Evolutionary conservation across 2,113 vertebrate species (phyloP), one percentile per base, ranked within the genome.

Genomic region (Uria lomvia): DNA sequence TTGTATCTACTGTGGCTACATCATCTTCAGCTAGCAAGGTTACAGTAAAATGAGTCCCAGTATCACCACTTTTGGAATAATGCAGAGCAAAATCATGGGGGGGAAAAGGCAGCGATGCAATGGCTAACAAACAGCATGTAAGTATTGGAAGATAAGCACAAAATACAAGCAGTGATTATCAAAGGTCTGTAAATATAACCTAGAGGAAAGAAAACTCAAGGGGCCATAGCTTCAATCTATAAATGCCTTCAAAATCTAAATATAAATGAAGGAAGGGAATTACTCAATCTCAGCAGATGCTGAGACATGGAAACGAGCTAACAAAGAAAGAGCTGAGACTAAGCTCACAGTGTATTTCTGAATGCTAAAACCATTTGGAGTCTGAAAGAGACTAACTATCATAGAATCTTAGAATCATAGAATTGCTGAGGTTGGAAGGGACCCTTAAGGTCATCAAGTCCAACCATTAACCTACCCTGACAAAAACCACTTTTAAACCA

Each of bases 221-320:
- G 26, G 60, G 34, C 60, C 23, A 49, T 32, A 93, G 72, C 72
- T 86, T 73, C 79, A 60, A 52, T 60, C 55, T 93, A 90, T 95
- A 92, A 94, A 90, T 88, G 96, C 15, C 47, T 78, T 68, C 36
- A 88, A 94, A 93, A 80, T 90, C 80, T 40, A 95, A 80, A 88
- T 93, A 80, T 59, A 94, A 84, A 91, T 87, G 72, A 93, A 92
- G 78, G n/a, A 85, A 82, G 60, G 83, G 86, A 94, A 87, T 91
- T 93, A n/a, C 49, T 94, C 8, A 3, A 32, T 72, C 83, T 94
- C 86, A 89, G 88, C 53, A 94, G 76, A 92, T 85, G 76, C 65
- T 81, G 79, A 86, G 73, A 67, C 0, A 3, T 36, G 63, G 86
- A 89, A 92, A 56, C 56, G 78, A 45, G n/a, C 36, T 92, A 91